Evolutionary conservation across 2,113 vertebrate species (phyloP), one percentile per base, ranked within the genome.

Genomic region (Patagioenas fasciata): DNA sequence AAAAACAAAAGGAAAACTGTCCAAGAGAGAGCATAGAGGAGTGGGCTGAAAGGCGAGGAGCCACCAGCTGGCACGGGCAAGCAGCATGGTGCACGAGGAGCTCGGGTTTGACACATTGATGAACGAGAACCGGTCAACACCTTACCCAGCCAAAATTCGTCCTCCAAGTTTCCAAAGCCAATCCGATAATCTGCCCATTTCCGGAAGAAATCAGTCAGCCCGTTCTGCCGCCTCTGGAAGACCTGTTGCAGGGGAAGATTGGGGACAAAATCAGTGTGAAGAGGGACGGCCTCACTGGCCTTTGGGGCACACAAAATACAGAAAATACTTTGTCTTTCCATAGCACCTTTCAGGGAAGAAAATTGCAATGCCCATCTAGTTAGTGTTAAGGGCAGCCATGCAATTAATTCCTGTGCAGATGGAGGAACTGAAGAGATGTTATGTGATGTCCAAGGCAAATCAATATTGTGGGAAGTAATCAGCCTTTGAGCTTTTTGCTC

Each of bases 131-230:
- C 3, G 9, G 51, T 56, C 48, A n/a, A 91, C 29, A 61, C 62
- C 91, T 98, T 98, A 99, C 99, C 99, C 28, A 99, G 98, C 99
- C 99, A 99, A 96, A 99, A 99, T 94, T 99, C 99, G 60, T 99
- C 99, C 92, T 99, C 99, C 91, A 99, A 85, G 96, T 99, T 99
- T 73, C 99, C 99, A 21, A 99, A 99, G 50, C 99, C 99, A 23
- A 98, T 88, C 2, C 98, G 98, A 80, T 99, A 99, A 96, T 99
- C 99, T 71, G 98, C 98, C 99, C 99, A 99, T 95, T 99, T 99
- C 82, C 99, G 98, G 95, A 99, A 99, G 94, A 99, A 99, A 95
- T 99, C 99, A 0, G 99, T 99, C 91, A 99, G 97, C 62, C 99
- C 99, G 0, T 99, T 99, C 96, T 99, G 99, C 47, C 99, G 98